Evolutionary conservation across 2,113 vertebrate genomes (phyloP), one percentile per base, ranked within the genome.

Genomic region (Oceanodroma tethys): DNA sequence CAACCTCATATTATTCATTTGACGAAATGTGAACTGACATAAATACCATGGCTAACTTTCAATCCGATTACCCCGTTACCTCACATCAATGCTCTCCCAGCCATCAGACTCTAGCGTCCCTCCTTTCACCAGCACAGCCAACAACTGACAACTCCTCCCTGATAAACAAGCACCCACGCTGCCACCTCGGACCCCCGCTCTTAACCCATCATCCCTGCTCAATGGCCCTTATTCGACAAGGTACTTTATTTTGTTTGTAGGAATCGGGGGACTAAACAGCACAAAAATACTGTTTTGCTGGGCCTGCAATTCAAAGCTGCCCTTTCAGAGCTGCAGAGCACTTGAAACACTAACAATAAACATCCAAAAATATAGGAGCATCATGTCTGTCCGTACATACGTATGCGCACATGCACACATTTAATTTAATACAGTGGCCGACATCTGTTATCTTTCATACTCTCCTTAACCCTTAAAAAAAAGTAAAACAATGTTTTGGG

Each of bases 21-120:
- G 99, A 99, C 98, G 98, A 99, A 98, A 99, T 99, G 98, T 98
- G 99, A 99, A 99, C 99, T 99, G 99, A 99, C 99, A 99, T 98
- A 99, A 99, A 99, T 99, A 99, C 99, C 98, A 97, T 98, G 99
- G 99, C 98, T 98, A 95, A 97, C 98, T 98, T 99, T 99, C 99
- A 99, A 99, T 99, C 99, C 99, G 98, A 99, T 99, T 99, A 99
- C 98, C 98, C 98, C 98, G 98, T 99, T 99, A 98, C 99, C 98
- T 98, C 98, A 95, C 98, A 98, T 99, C 99, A 99, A 99, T 99
- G 99, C 99, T 98, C 98, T 98, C 99, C 98, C 98, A 98, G 98
- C 98, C 98, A 98, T 98, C 98, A 98, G 98, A 97, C 83, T 97
- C 98, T 98, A 97, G 99, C 99, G 98, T 99, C 99, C 98, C 98